These are phyloP conservation scores for Austrofundulus limnaeus DNA, from an alignment of 2,113 vertebrate genomes.

Conservation along the genomic window DNA sequence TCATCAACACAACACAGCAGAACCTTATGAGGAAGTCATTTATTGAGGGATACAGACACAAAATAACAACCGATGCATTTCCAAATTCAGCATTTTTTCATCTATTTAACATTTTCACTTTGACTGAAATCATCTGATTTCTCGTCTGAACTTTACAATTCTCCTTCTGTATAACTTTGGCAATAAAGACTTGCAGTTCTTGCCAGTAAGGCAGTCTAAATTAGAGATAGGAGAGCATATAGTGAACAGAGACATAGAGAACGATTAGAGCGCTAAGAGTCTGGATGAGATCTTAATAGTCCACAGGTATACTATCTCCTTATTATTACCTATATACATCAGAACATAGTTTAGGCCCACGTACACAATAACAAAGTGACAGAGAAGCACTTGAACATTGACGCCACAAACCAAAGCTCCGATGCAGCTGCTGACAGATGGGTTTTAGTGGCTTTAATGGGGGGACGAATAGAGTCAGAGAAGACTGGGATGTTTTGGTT, in stretches of 20 bases:
- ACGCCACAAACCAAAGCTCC: conserved; percentile 66
- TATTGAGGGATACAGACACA: conserved; percentile 79
- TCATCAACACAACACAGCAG: conserved; percentile 21
- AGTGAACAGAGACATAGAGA: conserved; percentile 74
- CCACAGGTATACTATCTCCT: conserved; percentile 72
- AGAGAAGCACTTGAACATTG: conserved; percentile 77
- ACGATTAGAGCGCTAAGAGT: conserved; percentile 73
- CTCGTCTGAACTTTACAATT: conserved; percentile 43
- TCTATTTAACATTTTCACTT: conserved; percentile 85
- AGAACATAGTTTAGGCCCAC: conserved; percentile 77
- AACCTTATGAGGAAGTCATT: conserved; percentile 71
- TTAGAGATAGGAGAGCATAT: conserved; percentile 68
- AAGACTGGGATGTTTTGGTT: too few species aligned
- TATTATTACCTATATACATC: conserved; percentile 75
- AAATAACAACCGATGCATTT: conserved; percentile 93
- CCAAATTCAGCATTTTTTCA: conserved; percentile 86
- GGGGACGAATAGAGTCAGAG: too few species aligned
- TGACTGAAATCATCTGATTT: conserved; percentile 79
- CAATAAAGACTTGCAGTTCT: conserved; percentile 75
- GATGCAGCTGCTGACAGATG: conserved; percentile 58
- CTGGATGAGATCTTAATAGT: conserved; percentile 72
- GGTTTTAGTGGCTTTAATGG: too few species aligned
- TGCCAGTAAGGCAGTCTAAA: conserved; percentile 77
- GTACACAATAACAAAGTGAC: conserved; percentile 77
- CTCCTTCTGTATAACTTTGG: conserved; percentile 76